Evolutionary conservation across 2,888 invertebrate genomes (phyloP).

Genomic region (Sabellastarte sp.): DNA sequence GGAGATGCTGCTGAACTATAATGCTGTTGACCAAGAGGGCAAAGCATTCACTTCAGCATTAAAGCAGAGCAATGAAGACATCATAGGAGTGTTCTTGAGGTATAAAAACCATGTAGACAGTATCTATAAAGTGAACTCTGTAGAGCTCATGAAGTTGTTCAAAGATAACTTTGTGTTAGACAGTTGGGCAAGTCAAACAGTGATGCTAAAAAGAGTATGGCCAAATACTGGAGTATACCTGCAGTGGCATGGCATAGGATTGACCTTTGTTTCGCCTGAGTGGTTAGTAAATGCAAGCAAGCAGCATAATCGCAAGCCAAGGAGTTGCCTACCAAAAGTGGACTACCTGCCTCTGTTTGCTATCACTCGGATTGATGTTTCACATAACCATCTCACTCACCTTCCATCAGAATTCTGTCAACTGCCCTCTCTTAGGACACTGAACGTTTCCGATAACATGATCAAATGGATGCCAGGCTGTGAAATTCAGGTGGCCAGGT

Average conservation of each 20-base stretch:
- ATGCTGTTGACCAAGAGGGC: slow-evolving; percentile 82
- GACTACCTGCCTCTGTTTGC: slow-evolving; percentile 72
- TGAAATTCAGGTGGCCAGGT: slow-evolving; percentile 8
- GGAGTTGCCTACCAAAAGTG: slow-evolving; percentile 57
- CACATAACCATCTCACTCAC: slow-evolving; percentile 78
- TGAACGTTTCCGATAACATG: slow-evolving; percentile 80
- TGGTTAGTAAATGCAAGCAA: slow-evolving; percentile 85
- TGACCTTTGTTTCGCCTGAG: slow-evolving; percentile 68
- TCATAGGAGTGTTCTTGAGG: slow-evolving; percentile 74
- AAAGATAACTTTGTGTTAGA: not conserved
- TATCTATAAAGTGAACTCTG: slow-evolving; percentile 50
- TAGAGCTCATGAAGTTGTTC: not conserved
- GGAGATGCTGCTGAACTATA: slow-evolving; percentile 75
- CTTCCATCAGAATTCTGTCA: slow-evolving; percentile 83
- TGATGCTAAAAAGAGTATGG: slow-evolving; percentile 1
- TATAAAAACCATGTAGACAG: slow-evolving; percentile 71
- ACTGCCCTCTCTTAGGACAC: slow-evolving; percentile 73
- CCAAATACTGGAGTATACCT: slow-evolving; percentile 65
- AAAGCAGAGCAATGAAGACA: slow-evolving; percentile 70
- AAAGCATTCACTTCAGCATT: slow-evolving; percentile 78
- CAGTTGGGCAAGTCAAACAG: not conserved
- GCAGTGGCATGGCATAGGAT: slow-evolving; percentile 80
- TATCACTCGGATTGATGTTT: slow-evolving; percentile 85
- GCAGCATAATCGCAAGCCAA: slow-evolving; percentile 79
- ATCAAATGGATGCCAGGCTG: slow-evolving; percentile 64